These are phyloP conservation scores for Trachurus trachurus DNA, from an alignment of 2,797 vertebrate genomes.

Conservation along the genomic window DNA sequence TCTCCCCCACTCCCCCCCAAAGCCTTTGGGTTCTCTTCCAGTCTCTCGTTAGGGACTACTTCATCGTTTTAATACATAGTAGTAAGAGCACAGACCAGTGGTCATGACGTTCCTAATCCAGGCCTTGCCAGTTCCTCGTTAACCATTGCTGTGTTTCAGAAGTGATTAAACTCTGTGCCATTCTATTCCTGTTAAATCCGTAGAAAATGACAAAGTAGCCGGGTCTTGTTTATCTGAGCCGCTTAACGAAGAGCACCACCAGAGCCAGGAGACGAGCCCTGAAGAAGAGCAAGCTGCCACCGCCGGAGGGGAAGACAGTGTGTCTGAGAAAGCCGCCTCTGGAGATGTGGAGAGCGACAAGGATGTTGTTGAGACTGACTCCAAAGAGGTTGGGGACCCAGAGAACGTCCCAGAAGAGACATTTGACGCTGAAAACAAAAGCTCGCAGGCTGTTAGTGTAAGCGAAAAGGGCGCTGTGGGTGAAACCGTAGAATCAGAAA, in stretches of 20 bases:
- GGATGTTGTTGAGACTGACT: slow-evolving; percentile 88
- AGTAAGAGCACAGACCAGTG: slow-evolving; percentile 84
- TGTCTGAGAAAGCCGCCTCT: slow-evolving; percentile 87
- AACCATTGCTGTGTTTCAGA: slow-evolving; percentile 98
- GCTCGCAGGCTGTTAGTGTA: slow-evolving; percentile 90
- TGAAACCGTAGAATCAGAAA: slow-evolving; percentile 89
- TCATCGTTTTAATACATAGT: slow-evolving; percentile 89
- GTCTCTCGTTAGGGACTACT: slow-evolving; percentile 86
- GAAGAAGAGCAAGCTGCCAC: slow-evolving; percentile 92
- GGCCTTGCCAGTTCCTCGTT: slow-evolving; percentile 94
- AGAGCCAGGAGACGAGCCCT: slow-evolving; percentile 88
- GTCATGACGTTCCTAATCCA: slow-evolving; percentile 89
- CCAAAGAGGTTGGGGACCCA: slow-evolving; percentile 85
- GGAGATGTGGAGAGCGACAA: slow-evolving; percentile 89
- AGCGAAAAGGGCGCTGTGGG: slow-evolving; percentile 86
- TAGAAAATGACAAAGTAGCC: slow-evolving; percentile 99
- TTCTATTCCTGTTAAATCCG: slow-evolving; percentile 99
- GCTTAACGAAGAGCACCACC: slow-evolving; percentile 94
- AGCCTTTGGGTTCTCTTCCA: slow-evolving; percentile 87
- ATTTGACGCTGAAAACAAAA: slow-evolving; percentile 85
- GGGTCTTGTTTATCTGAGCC: slow-evolving; percentile 99
- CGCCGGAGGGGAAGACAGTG: slow-evolving; percentile 91
- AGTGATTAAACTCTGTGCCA: slow-evolving; percentile 99
- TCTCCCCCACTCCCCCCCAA: slow-evolving; percentile 20
- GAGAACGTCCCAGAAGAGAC: slow-evolving; percentile 86